phyloP scores from a whole-genome alignment of 2,797 vertebrate genomes.

The Hypotaenidia philippensis region DNA sequence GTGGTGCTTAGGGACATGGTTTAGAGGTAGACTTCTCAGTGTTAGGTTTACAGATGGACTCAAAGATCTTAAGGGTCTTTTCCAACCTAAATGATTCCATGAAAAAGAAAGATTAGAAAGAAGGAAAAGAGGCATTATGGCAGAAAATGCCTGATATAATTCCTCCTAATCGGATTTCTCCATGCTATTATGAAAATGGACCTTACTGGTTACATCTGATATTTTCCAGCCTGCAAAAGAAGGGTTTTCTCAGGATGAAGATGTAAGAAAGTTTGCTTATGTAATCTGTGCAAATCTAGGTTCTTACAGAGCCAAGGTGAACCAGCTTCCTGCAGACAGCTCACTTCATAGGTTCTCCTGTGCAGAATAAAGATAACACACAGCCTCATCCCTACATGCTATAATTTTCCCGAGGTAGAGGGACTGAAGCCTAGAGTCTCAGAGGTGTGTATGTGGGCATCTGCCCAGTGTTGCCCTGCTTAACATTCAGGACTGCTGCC shows the following conservation, averaged over 20 bases:
- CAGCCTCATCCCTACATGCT: fast-evolving
- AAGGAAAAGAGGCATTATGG: not conserved
- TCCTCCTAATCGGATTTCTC: not conserved
- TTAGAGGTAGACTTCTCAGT: no score
- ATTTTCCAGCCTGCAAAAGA: not conserved
- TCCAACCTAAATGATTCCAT: no score
- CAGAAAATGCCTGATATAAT: not conserved
- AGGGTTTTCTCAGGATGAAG: not conserved
- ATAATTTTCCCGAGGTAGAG: not conserved
- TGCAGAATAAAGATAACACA: not conserved
- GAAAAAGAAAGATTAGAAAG: not conserved
- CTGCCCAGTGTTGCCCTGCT: not conserved
- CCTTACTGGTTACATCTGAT: not conserved
- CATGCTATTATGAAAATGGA: not conserved
- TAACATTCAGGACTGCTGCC: not conserved
- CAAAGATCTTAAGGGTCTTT: no score
- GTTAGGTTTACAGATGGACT: no score
- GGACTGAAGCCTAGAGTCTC: not conserved
- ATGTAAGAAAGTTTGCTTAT: not conserved
- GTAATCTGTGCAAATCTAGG: not conserved
- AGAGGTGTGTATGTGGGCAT: not conserved
- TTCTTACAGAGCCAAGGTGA: not conserved
- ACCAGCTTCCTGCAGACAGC: not conserved
- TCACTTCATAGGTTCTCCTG: not conserved
- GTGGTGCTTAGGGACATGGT: no score